A percentile compares a stretch with the other conserved stretches of the same genome.
These are phyloP conservation scores for Drosophila littoralis DNA, from an alignment of 1,140 invertebrate genomes.

Conservation along the genomic window DNA sequence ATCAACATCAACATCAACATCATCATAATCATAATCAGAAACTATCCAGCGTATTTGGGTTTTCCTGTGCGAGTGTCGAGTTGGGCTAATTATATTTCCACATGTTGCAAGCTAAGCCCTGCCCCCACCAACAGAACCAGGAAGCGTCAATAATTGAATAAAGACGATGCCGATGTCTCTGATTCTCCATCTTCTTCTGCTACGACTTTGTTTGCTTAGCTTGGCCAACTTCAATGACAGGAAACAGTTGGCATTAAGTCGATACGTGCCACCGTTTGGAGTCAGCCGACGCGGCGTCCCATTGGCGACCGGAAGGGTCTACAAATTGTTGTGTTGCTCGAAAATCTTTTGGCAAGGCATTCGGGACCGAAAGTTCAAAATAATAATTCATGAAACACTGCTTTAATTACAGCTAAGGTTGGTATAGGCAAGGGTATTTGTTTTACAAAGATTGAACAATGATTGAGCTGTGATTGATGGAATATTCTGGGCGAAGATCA, in stretches of 20 bases:
- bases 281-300: conserved; percentile 24
- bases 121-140: conserved; percentile 36
- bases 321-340: conserved; percentile 25
- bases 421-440: too few species aligned
- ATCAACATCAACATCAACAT: conserved; percentile 59
- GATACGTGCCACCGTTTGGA: conserved; percentile 49
- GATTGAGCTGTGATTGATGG: too few species aligned
- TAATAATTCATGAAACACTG: too few species aligned
- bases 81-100: conserved; percentile 62
- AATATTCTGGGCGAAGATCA: too few species aligned
- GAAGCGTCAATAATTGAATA: conserved; percentile 75
- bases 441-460: too few species aligned
- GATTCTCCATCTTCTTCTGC: neutral
- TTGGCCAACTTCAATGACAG: conserved; percentile 68
- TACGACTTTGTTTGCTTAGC: conserved; percentile 37
- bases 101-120: conserved; percentile 26
- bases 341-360: conserved; percentile 1
- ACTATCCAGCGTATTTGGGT: conserved; percentile 31
- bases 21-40: conserved; percentile 24
- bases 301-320: conserved; percentile 61
- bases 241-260: conserved; percentile 75
- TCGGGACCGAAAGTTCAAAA: too few species aligned
- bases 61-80: conserved; percentile 39
- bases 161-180: conserved; percentile 36
- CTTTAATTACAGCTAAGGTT: too few species aligned